Percentiles rank a stretch among this genome's conserved stretches.
phyloP scores from a whole-genome alignment of 2,888 invertebrate genomes.

The Spisula solida region DNA sequence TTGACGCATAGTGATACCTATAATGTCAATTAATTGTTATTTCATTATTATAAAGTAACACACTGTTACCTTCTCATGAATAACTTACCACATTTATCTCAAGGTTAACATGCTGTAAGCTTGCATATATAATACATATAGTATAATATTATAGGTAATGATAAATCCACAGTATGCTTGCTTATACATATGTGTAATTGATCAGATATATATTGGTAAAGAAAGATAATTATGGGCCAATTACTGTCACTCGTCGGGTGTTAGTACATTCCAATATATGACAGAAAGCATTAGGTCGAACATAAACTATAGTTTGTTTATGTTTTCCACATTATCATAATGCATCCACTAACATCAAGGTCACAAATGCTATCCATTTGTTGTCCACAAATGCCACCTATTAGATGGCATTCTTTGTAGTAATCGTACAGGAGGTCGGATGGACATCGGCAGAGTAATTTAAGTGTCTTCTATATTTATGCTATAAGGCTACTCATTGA shows the following conservation, averaged over 20 bases:
- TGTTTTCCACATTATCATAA: not conserved
- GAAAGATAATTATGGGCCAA: slow-evolving; percentile 23
- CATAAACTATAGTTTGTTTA: slow-evolving; percentile 14
- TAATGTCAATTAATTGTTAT: not conserved
- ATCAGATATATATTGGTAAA: slow-evolving; percentile 39
- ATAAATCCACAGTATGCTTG: not conserved
- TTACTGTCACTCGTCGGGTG: slow-evolving; percentile 33
- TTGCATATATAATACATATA: not conserved
- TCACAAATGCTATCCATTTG: no score
- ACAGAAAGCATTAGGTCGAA: not conserved
- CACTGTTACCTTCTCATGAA: not conserved
- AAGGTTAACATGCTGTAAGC: not conserved
- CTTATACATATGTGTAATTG: slow-evolving; percentile 11
- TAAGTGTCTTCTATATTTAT: no score
- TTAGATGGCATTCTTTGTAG: no score
- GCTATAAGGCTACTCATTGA: no score
- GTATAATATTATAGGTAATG: not conserved
- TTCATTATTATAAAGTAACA: not conserved
- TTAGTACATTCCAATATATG: slow-evolving; percentile 11
- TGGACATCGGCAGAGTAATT: no score
- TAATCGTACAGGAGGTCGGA: no score
- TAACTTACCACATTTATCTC: not conserved
- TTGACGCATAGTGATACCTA: no score
- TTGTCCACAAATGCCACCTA: no score
- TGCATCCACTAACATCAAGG: no score